Evolutionary conservation across 1,140 invertebrate species (phyloP).

Genomic region (Gyrodactylus bullatarudis): DNA sequence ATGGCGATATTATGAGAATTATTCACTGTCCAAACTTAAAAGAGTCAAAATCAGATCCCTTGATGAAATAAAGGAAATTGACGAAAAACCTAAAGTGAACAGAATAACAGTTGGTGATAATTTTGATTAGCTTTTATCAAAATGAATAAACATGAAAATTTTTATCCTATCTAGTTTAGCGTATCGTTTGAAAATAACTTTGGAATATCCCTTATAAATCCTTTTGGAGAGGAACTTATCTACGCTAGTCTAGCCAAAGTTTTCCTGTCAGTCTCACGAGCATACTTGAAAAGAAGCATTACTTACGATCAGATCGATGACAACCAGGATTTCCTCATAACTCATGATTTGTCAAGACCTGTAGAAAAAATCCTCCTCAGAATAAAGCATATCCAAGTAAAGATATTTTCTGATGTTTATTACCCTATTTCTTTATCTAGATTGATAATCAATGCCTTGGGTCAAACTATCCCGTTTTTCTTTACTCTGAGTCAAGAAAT

Average conservation of each 20-base stretch:
- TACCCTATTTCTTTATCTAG: too few relatives aligned
- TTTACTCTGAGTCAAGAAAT: neutral
- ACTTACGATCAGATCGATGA: too few relatives aligned
- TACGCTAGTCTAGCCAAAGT: neutral
- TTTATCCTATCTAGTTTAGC: neutral
- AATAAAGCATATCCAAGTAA: neutral
- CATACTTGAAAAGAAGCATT: too few relatives aligned
- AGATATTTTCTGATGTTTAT: too few relatives aligned
- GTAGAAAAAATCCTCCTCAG: neutral
- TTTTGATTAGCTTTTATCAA: too few relatives aligned
- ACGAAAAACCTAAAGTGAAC: neutral
- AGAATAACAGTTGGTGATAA: neutral
- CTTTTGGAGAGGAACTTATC: neutral
- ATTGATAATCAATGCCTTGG: neutral
- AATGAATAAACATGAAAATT: neutral
- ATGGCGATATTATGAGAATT: neutral
- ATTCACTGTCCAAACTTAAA: neutral
- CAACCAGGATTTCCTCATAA: neutral
- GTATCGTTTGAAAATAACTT: neutral
- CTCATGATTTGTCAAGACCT: neutral
- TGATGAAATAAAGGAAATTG: neutral
- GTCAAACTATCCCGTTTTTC: neutral
- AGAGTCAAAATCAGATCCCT: neutral
- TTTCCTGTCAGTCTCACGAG: neutral
- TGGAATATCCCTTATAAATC: neutral